A percentile compares a stretch with the other conserved stretches of the same genome.
These are phyloP conservation scores for Luperina nickerlii DNA, from an alignment of 2,888 invertebrate species.

Conservation along the genomic window DNA sequence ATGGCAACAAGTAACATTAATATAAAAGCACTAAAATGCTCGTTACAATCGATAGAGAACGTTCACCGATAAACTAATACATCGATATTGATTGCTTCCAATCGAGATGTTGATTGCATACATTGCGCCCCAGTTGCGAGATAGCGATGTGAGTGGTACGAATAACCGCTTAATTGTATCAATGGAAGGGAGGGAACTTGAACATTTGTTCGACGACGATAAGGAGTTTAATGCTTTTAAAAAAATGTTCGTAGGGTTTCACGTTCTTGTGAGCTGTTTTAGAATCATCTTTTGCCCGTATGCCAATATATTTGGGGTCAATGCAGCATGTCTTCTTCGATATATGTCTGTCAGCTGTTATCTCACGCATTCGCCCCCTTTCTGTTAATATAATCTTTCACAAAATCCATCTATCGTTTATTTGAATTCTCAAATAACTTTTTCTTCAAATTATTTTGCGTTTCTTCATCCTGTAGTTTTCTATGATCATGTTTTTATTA, in stretches of 20 bases:
- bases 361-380: not conserved
- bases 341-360: not conserved
- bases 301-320: not conserved
- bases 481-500: not conserved
- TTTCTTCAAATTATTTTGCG: not conserved
- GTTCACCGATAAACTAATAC: slow-evolving; percentile 57
- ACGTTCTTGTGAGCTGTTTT: slow-evolving; percentile 5
- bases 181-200: slow-evolving; percentile 45
- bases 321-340: not conserved
- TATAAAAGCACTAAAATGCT: slow-evolving; percentile 50
- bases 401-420: not conserved
- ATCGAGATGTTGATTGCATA: slow-evolving; percentile 62
- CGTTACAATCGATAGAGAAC: slow-evolving; percentile 55
- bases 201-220: slow-evolving; percentile 31
- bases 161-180: slow-evolving; percentile 56
- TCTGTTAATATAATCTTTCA: not conserved
- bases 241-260: not conserved
- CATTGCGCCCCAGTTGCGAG: slow-evolving; percentile 56
- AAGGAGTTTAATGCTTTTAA: slow-evolving; percentile 11
- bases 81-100: slow-evolving; percentile 58
- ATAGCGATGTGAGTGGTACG: slow-evolving; percentile 53
- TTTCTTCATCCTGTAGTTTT: not conserved
- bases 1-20: slow-evolving; percentile 48
- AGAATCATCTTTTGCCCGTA: not conserved
- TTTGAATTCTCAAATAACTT: not conserved